A percentile compares a stretch with the other conserved stretches of the same genome.
phyloP scores from a whole-genome alignment of 1,140 invertebrate genomes.

The Conus ventricosus region DNA sequence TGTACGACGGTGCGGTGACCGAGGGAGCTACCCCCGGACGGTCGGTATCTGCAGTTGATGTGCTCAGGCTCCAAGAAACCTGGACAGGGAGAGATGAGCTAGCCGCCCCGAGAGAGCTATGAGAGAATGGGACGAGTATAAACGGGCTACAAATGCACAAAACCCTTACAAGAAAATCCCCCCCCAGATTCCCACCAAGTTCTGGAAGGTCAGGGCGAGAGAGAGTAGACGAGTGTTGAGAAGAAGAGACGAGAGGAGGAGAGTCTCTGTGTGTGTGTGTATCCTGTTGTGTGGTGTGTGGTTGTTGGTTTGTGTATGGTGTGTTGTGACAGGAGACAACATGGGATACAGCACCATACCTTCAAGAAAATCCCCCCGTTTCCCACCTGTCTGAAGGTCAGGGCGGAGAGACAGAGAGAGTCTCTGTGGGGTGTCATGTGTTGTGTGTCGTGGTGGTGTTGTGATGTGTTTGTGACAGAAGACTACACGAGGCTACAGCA shows the following conservation, averaged over 20 bases:
- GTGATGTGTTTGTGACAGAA: too few relatives aligned
- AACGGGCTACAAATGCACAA: not conserved
- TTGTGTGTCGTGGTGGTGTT: not conserved
- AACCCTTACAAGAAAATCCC: slow-evolving; percentile 56
- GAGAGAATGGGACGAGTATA: not conserved
- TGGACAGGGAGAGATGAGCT: not conserved
- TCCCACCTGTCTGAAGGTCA: slow-evolving; percentile 20
- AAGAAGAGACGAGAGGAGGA: too few relatives aligned
- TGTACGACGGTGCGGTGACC: not conserved
- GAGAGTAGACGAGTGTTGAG: too few relatives aligned
- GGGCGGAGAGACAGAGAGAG: not conserved
- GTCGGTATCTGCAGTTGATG: slow-evolving; percentile 39
- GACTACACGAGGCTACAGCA: slow-evolving; percentile 8
- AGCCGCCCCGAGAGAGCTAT: not conserved
- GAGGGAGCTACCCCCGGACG: slow-evolving; percentile 27
- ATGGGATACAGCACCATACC: slow-evolving; percentile 37
- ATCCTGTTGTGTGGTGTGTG: too few relatives aligned
- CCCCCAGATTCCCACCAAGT: slow-evolving; percentile 48
- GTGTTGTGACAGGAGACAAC: not conserved
- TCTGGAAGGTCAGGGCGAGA: slow-evolving; percentile 13
- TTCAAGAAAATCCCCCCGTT: slow-evolving; percentile 55
- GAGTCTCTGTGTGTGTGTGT: not conserved
- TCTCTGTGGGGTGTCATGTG: not conserved
- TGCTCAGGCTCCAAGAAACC: slow-evolving; percentile 30
- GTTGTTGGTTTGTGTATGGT: too few relatives aligned